Evolutionary conservation across 2,888 invertebrate species (phyloP).

Genomic region (Branchinecta sandiegonensis): DNA sequence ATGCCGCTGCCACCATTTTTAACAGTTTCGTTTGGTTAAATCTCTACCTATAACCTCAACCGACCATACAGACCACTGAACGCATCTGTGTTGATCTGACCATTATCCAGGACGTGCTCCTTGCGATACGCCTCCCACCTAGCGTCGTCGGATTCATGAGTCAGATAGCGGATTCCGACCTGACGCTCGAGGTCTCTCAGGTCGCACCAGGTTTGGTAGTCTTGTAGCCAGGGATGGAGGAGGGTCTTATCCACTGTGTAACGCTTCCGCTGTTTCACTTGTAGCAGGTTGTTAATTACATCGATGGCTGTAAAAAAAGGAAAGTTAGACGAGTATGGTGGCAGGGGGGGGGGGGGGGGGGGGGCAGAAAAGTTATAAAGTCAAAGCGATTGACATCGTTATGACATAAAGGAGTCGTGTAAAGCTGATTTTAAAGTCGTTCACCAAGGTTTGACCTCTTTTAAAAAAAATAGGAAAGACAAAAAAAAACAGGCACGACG

Average conservation of each 20-base stretch:
- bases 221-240: conserved; percentile 87
- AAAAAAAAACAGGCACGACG: no score
- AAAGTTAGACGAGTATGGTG: background rate
- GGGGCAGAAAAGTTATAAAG: no score
- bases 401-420: no score
- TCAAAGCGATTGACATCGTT: no score
- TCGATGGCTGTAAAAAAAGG: conserved; percentile 65
- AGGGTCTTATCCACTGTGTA: conserved; percentile 92
- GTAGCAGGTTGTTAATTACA: conserved; percentile 89
- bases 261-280: conserved; percentile 89
- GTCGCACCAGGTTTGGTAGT: conserved; percentile 88
- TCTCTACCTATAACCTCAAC: background rate
- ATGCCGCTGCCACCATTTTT: no score
- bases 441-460: no score
- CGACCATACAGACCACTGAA: conserved; percentile 8
- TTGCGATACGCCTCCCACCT: conserved; percentile 56
- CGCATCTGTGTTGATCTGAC: conserved; percentile 19
- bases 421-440: no score
- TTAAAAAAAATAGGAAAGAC: no score
- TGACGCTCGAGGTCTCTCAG: conserved; percentile 68
- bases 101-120: conserved; percentile 31
- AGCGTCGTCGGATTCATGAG: conserved; percentile 84
- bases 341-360: no score
- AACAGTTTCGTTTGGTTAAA: no score
- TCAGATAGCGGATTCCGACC: conserved; percentile 64